Percentiles rank a stretch among this genome's conserved stretches.
Evolutionary conservation across 2,888 invertebrate genomes (phyloP).

Genomic region (Andrena bicolor): DNA sequence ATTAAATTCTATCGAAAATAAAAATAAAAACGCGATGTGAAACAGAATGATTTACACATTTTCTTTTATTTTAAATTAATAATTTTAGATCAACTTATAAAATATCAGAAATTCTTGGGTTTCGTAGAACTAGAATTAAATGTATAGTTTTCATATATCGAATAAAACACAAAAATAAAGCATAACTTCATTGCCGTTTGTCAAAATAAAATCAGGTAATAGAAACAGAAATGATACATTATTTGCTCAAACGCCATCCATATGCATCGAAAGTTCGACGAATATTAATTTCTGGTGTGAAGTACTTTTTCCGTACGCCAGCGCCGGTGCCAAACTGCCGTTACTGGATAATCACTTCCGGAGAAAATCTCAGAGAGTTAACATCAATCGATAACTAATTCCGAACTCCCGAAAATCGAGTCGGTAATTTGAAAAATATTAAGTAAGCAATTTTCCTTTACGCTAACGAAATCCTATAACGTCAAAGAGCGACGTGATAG

Average conservation of each 20-base stretch:
- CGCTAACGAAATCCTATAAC: too few relatives aligned
- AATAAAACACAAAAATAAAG: not conserved
- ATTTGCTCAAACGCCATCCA: not conserved
- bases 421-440: not conserved
- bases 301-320: constrained; percentile 7
- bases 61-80: not conserved
- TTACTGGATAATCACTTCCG: not conserved
- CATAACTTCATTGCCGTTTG: too few relatives aligned
- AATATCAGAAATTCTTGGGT: not conserved
- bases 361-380: constrained; percentile 5
- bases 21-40: not conserved
- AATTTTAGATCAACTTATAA: not conserved
- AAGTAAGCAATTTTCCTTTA: too few relatives aligned
- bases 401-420: not conserved
- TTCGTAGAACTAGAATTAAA: not conserved
- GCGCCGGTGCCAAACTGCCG: not conserved
- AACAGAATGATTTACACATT: not conserved
- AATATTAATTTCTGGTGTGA: constrained; percentile 14
- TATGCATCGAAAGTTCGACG: not conserved
- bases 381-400: not conserved
- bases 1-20: not conserved
- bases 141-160: not conserved
- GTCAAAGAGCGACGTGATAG: not conserved
- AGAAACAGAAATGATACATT: not conserved
- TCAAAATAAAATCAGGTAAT: not conserved